Base-by-base conservation (phyloP, 2,888 invertebrate genomes). In the Dryococelus australis region DNA sequence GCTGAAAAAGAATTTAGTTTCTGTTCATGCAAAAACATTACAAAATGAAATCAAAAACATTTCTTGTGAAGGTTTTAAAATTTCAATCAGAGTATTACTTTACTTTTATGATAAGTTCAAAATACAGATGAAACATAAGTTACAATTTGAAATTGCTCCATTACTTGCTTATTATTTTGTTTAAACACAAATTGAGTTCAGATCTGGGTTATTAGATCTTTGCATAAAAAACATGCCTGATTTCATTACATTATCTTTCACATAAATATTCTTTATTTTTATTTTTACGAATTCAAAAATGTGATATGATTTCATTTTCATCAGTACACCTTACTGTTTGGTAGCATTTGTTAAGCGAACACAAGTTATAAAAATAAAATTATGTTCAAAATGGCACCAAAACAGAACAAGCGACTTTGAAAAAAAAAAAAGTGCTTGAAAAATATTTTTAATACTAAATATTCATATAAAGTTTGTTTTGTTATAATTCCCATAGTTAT, bases 11-110 rank as follows among this genome's bases (percentile, higher is more conserved):
- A 87, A 84, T 35, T 35, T 35, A 86, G 28, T 65, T 26, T 86
- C 53, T 80, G 51, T 80, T 78, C 86, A 86, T 43, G 78, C 53
- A 84, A 80, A 86, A 43, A 87, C 26, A 47, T 79, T 65, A 65
- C 43, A 83, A 83, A 43, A 43, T 28, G 47, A 28, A 86, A 35
- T 65, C 24, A 65, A 65, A 24, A 24, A 65, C 20, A 65, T 65
- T 65, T 65, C n/a, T 65, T 16, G 24, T n/a, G 65, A 65, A 20
- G 65, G 20, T 65, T 9, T 65, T 16, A n/a, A 0, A 65, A 24
- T 65, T 65, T 65, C 65, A 65, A 12, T 8, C 1, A 10, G 47
- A 47, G 47, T 47, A 47, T 47, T 47, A 65, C 16, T 24, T n/a
- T 65, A 65, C 65, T 24, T 65, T 65, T 65, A 8, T 16, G 65